These are phyloP conservation scores for Stenichneumon culpator DNA, from an alignment of 2,888 invertebrate genomes.

Conservation along the genomic window DNA sequence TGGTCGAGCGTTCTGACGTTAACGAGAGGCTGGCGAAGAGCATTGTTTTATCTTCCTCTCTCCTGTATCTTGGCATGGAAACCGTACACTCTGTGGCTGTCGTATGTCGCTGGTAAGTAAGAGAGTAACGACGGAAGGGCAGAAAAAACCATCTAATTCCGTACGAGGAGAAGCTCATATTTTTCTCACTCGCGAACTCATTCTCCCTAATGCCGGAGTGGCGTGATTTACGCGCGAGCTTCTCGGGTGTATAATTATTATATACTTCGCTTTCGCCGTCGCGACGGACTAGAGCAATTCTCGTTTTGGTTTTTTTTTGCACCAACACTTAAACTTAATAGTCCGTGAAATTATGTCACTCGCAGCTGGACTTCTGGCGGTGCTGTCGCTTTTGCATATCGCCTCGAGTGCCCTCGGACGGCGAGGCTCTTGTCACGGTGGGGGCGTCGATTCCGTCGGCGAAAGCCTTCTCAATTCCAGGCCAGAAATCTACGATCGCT, in stretches of 20 bases:
- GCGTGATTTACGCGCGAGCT: background rate
- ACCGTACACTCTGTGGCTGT: conserved; percentile 85
- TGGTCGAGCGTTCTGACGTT: conserved; percentile 84
- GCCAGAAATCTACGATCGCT: conserved; percentile 80
- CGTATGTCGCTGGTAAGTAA: conserved; percentile 84
- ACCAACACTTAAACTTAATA: conserved; percentile 15
- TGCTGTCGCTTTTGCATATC: conserved; percentile 78
- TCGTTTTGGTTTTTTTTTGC: background rate
- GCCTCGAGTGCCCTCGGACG: conserved; percentile 76
- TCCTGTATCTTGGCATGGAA: conserved; percentile 84
- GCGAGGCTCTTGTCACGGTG: conserved; percentile 72
- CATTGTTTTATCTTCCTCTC: conserved; percentile 84
- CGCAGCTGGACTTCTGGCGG: conserved; percentile 79
- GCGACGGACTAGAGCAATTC: background rate
- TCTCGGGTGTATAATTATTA: background rate
- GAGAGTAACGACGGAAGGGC: conserved; percentile 30
- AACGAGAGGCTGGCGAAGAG: conserved; percentile 84
- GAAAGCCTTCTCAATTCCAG: conserved; percentile 80
- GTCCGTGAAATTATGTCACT: conserved; percentile 41
- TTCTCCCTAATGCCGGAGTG: background rate
- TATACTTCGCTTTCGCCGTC: conserved; percentile 5
- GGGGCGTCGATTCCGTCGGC: conserved; percentile 77
- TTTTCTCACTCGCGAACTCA: conserved; percentile 9
- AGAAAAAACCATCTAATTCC: conserved; percentile 16
- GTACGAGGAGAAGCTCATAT: background rate